These are phyloP conservation scores for Mylabris sibirica DNA, from an alignment of 2,888 invertebrate genomes.

Conservation along the genomic window DNA sequence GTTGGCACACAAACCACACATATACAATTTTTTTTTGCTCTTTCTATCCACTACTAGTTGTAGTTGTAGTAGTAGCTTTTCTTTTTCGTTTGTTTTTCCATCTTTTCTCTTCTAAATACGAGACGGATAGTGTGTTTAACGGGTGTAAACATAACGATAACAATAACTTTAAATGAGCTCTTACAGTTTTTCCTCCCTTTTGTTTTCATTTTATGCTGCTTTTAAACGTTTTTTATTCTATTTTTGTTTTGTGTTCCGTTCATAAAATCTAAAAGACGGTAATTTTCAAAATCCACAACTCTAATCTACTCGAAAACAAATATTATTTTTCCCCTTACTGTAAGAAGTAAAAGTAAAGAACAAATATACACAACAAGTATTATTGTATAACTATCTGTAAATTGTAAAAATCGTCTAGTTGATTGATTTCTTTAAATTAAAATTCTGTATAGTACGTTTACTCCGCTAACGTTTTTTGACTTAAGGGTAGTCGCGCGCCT, in stretches of 20 bases:
- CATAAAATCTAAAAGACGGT: background rate
- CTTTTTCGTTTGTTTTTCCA: background rate
- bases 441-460: too few species aligned
- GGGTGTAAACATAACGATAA: constrained; percentile 35
- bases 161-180: constrained; percentile 27
- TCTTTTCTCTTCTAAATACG: background rate
- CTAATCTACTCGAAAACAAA: background rate
- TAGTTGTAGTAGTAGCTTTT: background rate
- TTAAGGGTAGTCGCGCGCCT: too few species aligned
- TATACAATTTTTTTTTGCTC: background rate
- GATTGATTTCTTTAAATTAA: too few species aligned
- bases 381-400: too few species aligned
- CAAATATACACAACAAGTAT: too few species aligned
- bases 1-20: background rate
- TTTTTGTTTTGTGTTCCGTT: background rate
- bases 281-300: background rate
- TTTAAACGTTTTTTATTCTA: background rate
- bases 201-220: background rate
- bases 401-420: too few species aligned
- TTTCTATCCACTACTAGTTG: background rate
- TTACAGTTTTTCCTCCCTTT: background rate
- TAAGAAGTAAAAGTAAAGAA: too few species aligned
- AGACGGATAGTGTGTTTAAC: constrained; percentile 30
- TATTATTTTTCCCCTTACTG: too few species aligned
- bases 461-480: too few species aligned